Evolutionary conservation across 2,113 vertebrate genomes (phyloP).

Genomic region (Eudorcas thomsonii): DNA sequence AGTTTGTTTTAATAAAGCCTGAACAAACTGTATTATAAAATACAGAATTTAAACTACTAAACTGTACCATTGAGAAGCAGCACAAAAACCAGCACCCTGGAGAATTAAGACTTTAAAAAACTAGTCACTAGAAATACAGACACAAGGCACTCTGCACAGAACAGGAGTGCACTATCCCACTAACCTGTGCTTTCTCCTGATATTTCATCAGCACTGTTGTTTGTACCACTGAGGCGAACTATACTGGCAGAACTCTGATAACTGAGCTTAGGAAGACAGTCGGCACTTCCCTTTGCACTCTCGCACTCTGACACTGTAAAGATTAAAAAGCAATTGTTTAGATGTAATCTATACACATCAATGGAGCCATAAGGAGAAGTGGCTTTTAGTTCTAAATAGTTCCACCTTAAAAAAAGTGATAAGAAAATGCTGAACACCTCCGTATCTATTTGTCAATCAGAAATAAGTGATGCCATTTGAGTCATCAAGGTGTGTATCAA

Average conservation of each 20-base stretch:
- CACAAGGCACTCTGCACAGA: neutral
- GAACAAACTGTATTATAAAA: neutral
- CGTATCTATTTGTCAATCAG: neutral
- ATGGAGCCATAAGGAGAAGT: neutral
- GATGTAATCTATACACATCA: neutral
- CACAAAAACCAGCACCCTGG: neutral
- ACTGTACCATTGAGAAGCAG: neutral
- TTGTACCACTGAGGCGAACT: slow-evolving; percentile 75
- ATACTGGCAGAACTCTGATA: slow-evolving; percentile 81
- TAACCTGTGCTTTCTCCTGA: slow-evolving; percentile 71
- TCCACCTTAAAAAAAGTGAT: neutral
- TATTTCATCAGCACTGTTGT: neutral
- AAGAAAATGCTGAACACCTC: neutral
- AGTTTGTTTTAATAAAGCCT: neutral
- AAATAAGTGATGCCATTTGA: slow-evolving; percentile 23
- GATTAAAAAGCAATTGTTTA: slow-evolving; percentile 45
- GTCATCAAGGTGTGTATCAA: neutral
- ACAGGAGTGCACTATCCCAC: neutral
- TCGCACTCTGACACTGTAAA: slow-evolving; percentile 83
- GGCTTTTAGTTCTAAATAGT: slow-evolving; percentile 37
- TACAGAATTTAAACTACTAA: slow-evolving; percentile 24
- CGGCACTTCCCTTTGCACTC: slow-evolving; percentile 83
- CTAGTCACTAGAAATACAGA: neutral
- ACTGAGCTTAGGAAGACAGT: slow-evolving; percentile 80
- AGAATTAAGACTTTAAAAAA: neutral